phyloP scores from a whole-genome alignment of 2,113 vertebrate species.

The Athene noctua region DNA sequence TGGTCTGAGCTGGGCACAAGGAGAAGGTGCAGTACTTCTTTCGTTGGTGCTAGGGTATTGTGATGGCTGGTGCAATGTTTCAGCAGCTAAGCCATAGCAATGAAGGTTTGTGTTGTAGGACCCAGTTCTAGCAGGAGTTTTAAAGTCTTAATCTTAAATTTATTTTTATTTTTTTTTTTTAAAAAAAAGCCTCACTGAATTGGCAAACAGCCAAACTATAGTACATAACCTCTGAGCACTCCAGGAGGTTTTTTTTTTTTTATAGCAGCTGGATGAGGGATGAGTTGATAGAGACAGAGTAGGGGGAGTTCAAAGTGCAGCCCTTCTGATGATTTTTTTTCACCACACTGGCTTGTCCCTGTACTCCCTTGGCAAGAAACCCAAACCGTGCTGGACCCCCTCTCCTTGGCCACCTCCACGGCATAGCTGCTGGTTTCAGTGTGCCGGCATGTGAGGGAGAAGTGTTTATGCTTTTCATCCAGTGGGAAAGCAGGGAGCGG shows the following conservation, averaged over 20 bases:
- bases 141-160: not conserved
- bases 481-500: not conserved
- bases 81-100: not conserved
- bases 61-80: constrained; percentile 31
- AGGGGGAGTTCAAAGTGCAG: not conserved
- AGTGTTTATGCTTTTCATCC: not conserved
- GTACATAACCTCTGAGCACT: constrained; percentile 22
- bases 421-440: rapidly evolving
- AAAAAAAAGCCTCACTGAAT: not conserved
- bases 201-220: constrained; percentile 13
- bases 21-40: not conserved
- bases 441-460: not conserved
- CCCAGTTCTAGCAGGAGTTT: not conserved
- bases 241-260: not conserved
- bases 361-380: not conserved
- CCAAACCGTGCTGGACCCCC: not conserved
- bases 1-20: not conserved
- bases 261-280: constrained; percentile 17
- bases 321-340: constrained; percentile 29
- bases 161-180: not conserved
- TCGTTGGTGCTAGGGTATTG: not conserved
- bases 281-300: constrained; percentile 13
- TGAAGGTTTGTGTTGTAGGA: not conserved
- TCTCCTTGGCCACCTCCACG: not conserved
- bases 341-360: not conserved